A percentile compares a stretch with the other conserved stretches of the same genome.
These are phyloP conservation scores for Heliconius ismenius DNA, from an alignment of 2,888 invertebrate genomes.

Conservation along the genomic window DNA sequence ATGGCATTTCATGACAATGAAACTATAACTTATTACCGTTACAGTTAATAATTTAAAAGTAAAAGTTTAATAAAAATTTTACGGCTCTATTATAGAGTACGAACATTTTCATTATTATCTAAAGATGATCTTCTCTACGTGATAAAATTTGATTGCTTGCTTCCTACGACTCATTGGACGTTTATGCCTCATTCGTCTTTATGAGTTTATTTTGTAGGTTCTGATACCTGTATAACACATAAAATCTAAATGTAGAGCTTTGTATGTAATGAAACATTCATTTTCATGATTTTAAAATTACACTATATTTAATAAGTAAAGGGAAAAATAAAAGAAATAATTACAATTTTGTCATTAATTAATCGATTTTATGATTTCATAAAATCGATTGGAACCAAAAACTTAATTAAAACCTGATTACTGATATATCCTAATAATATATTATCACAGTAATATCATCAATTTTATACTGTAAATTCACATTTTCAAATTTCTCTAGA, in stretches of 20 bases:
- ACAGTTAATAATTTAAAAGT: conserved; percentile 45
- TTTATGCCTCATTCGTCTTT: conserved; percentile 19
- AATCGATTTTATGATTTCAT: too few relatives aligned
- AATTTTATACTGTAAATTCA: background rate
- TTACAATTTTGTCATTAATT: too few relatives aligned
- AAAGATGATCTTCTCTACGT: conserved; percentile 7
- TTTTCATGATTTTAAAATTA: background rate
- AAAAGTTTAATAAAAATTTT: conserved; percentile 52
- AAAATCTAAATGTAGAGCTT: background rate
- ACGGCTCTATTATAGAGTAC: conserved; percentile 55
- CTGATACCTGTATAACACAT: background rate
- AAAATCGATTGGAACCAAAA: too few relatives aligned
- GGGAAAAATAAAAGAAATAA: background rate
- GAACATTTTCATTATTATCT: conserved; percentile 18
- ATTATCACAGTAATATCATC: too few relatives aligned
- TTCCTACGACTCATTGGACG: conserved; percentile 20
- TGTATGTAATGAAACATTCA: background rate
- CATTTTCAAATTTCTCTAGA: background rate
- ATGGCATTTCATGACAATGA: conserved; percentile 34
- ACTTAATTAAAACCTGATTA: too few relatives aligned
- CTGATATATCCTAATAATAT: too few relatives aligned
- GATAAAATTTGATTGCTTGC: conserved; percentile 26
- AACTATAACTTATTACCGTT: conserved; percentile 35
- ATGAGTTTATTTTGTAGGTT: conserved; percentile 15
- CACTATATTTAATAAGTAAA: too few relatives aligned